phyloP scores from a whole-genome alignment of 2,797 vertebrate species.

The Eulemur coronatus region DNA sequence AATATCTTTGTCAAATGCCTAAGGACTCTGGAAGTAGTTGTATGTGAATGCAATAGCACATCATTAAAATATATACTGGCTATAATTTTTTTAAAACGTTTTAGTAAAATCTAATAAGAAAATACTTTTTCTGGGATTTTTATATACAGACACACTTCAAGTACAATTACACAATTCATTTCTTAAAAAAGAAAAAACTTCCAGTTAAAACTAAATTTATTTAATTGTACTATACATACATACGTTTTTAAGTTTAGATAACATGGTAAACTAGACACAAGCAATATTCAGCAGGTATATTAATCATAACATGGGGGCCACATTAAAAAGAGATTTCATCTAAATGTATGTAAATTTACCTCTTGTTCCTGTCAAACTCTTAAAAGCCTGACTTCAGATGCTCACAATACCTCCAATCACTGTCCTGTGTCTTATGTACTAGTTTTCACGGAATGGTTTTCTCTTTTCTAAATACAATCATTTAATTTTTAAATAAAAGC shows the following conservation, averaged over 20 bases:
- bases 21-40: not conserved
- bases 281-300: not conserved
- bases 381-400: not conserved
- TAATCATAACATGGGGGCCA: not conserved
- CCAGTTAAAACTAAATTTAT: constrained; percentile 16
- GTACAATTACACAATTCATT: constrained; percentile 20
- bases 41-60: not conserved
- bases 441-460: constrained; percentile 8
- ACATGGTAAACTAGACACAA: not conserved
- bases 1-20: not conserved
- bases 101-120: not conserved
- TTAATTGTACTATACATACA: not conserved
- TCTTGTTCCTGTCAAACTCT: not conserved
- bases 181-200: not conserved
- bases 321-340: constrained; percentile 18
- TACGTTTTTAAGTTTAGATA: constrained; percentile 23
- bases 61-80: not conserved
- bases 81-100: not conserved
- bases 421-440: not conserved
- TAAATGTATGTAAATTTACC: not conserved
- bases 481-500: constrained; percentile 73
- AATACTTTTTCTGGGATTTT: not conserved
- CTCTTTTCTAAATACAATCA: not conserved
- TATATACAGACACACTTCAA: not conserved
- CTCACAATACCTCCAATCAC: not conserved